These are phyloP conservation scores for Dendronephthya gigantea DNA, from an alignment of 64 coral and sea anemone species.

Conservation along the genomic window DNA sequence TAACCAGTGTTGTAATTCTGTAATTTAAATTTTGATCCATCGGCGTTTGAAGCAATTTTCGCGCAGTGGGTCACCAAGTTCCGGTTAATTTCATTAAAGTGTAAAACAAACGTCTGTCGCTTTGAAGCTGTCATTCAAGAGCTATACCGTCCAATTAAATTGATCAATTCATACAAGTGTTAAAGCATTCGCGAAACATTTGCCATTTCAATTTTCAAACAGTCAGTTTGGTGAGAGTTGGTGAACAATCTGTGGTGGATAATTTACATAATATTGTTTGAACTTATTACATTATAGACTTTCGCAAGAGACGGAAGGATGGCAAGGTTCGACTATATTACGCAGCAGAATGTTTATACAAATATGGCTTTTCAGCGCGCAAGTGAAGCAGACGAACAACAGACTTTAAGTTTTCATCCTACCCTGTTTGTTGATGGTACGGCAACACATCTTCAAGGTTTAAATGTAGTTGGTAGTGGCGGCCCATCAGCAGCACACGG, in stretches of 20 bases:
- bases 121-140: constrained; percentile 14
- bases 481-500: not conserved
- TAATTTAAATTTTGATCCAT: not conserved
- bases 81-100: constrained; percentile 24
- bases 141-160: constrained; percentile 4
- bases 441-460: not conserved
- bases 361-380: constrained; percentile 18
- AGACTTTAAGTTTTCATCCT: constrained; percentile 9
- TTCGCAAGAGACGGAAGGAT: constrained; percentile 3
- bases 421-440: not conserved
- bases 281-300: not conserved
- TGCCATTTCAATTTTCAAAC: constrained; percentile 19
- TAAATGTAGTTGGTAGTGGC: not conserved
- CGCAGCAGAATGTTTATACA: constrained; percentile 13
- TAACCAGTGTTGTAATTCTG: not conserved
- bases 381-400: constrained; percentile 5
- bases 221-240: not conserved
- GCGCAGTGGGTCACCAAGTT: not conserved
- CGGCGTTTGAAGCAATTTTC: not conserved
- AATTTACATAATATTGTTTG: constrained; percentile 5
- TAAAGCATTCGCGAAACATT: constrained; percentile 16
- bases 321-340: constrained; percentile 18
- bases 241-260: not conserved
- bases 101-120: constrained; percentile 20
- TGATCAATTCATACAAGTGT: constrained; percentile 17